Evolutionary conservation across 2,113 vertebrate species (phyloP), one percentile per base, ranked within the genome.

Genomic region (Mesocricetus auratus): DNA sequence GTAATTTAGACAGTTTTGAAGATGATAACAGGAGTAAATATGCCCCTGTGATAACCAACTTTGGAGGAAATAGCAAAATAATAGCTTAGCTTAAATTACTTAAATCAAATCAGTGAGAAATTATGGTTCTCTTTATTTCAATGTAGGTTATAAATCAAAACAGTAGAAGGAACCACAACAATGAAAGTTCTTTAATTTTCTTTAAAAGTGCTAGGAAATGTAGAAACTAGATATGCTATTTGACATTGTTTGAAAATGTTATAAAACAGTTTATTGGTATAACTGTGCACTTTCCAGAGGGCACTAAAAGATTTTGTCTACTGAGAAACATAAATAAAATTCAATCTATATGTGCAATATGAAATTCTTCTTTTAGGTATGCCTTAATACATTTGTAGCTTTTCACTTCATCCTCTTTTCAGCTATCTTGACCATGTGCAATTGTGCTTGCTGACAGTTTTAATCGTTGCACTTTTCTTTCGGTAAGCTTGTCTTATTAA

Each of bases 281-380:
- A 86, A 77, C 26, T 90, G 58, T 85, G 1, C 5, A 50, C 56
- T 97, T 94, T 56, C 42, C 39, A 91, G 13, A 47, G 62, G 66
- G 7, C 36, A 86, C 17, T 77, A 24, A 45, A 62, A 58, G 42
- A 71, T 92, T 96, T 78, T 86, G 22, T 77, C 45, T 74, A 73
- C 56, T 91, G 53, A 97, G 95, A 96, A 86, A 89, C n/a, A 58
- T 78, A 77, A 92, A 94, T 81, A 94, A 89, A 90, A 89, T 94
- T 90, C 68, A 5, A 56, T 83, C 82, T 86, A 90, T 16, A 66
- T 50, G 53, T 64, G 26, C 6, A 91, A 36, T 79, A 62, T 86
- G 21, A 79, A 62, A 45, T 47, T 92, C 29, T 88, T 90, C 31
- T 79, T 33, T 26, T 60, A 89, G 88, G 36, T 77, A 21, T 68